phyloP scores from a whole-genome alignment of 2,797 vertebrate genomes.

The Lutjanus argentimaculatus region DNA sequence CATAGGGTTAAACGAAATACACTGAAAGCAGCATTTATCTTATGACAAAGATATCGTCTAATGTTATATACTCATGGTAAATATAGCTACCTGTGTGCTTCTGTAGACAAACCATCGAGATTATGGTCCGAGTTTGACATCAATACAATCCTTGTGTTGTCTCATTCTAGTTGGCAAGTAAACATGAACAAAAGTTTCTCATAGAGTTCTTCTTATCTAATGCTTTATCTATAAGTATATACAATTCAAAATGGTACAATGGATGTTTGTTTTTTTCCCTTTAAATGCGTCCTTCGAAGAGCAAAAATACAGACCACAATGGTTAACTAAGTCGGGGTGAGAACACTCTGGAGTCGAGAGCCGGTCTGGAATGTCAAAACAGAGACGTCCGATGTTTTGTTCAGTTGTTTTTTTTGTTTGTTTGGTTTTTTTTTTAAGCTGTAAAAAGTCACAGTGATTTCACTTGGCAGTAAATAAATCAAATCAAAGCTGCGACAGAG shows the following conservation, averaged over 20 bases:
- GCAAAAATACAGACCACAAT: conserved; percentile 47
- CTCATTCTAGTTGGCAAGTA: conserved; percentile 83
- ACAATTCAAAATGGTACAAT: conserved; percentile 76
- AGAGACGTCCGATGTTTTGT: conserved; percentile 5
- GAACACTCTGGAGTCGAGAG: conserved; percentile 76
- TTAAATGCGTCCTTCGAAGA: conserved; percentile 48
- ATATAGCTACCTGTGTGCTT: conserved; percentile 82
- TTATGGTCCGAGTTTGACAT: conserved; percentile 73
- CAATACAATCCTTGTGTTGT: conserved; percentile 77
- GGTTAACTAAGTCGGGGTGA: conserved; percentile 17
- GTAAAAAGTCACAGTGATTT: conserved; percentile 77
- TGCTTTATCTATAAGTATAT: conserved; percentile 70
- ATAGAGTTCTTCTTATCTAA: conserved; percentile 69
- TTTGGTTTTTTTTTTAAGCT: conserved; percentile 9
- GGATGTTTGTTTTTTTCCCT: conserved; percentile 9
- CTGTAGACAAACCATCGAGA: conserved; percentile 71
- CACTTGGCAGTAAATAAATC: conserved; percentile 66
- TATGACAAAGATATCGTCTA: conserved; percentile 61
- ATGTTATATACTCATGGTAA: conserved; percentile 63
- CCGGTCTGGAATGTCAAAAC: conserved; percentile 51
- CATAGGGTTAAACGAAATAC: conserved; percentile 70
- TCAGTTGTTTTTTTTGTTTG: background rate
- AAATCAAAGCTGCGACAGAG: conserved; percentile 28
- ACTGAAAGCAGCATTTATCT: conserved; percentile 79
- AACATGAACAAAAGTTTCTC: conserved; percentile 73